These are phyloP conservation scores for Oceanites oceanicus DNA, from an alignment of 2,113 vertebrate species.

Conservation along the genomic window DNA sequence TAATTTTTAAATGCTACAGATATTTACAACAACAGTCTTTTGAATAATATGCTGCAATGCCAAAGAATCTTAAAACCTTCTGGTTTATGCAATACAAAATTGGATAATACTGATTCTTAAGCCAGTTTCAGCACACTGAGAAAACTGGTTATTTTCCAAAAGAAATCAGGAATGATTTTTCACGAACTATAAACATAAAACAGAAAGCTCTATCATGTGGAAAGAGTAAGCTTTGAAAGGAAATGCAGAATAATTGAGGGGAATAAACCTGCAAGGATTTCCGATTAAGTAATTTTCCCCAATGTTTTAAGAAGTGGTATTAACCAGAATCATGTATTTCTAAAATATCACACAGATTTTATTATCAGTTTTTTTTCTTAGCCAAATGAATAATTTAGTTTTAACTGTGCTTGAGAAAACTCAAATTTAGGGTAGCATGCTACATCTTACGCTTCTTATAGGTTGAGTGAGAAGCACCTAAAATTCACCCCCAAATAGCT, in stretches of 20 bases:
- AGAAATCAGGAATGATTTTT: not conserved
- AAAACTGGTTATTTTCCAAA: not conserved
- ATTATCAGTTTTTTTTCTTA: not conserved
- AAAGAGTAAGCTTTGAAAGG: not conserved
- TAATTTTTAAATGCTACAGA: not conserved
- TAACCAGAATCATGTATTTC: not conserved
- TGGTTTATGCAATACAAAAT: not conserved
- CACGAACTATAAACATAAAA: not conserved
- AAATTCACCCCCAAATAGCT: not conserved
- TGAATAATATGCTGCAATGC: not conserved
- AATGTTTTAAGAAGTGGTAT: not conserved
- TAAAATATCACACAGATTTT: not conserved
- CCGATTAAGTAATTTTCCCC: not conserved
- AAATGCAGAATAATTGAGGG: not conserved
- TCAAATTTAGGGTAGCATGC: not conserved
- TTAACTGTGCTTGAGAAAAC: not conserved
- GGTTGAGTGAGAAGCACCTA: not conserved
- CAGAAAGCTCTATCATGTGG: not conserved
- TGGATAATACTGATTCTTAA: not conserved
- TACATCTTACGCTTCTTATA: not conserved
- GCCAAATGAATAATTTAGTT: not conserved
- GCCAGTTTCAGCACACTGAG: not conserved
- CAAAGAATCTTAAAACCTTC: not conserved
- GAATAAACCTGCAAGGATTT: not conserved
- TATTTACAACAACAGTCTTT: not conserved